Conservation (phyloP, 2,888 invertebrate species). For the Bruchidius siliquastri region DNA sequence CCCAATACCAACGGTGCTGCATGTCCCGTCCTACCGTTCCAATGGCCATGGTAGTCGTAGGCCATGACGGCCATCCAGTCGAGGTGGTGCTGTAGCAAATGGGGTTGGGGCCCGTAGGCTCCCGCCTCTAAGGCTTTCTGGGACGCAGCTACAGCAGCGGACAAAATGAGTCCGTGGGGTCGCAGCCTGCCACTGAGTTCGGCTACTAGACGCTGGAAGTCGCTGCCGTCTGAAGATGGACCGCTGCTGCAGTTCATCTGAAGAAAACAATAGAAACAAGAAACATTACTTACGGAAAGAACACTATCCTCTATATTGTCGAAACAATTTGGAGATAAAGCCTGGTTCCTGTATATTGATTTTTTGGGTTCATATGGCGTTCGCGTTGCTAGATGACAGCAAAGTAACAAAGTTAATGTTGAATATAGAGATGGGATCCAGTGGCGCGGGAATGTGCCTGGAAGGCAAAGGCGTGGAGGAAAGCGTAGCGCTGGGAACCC, state of each 20-base stretch:
- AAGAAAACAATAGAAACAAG: slow-evolving; percentile 7
- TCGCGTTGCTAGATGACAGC: too few relatives aligned
- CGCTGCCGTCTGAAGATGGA: slow-evolving; percentile 60
- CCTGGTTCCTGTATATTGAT: too few relatives aligned
- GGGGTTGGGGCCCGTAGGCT: slow-evolving; percentile 65
- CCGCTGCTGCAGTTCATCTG: slow-evolving; percentile 60
- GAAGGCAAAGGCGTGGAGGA: too few relatives aligned
- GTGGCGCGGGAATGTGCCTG: too few relatives aligned
- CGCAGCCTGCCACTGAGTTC: slow-evolving; percentile 62
- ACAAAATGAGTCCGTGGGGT: slow-evolving; percentile 59
- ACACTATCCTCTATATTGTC: too few relatives aligned
- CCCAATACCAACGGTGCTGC: slow-evolving; percentile 57
- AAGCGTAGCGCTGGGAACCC: too few relatives aligned
- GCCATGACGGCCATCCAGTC: slow-evolving; percentile 81
- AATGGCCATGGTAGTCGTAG: slow-evolving; percentile 75
- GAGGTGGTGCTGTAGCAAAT: slow-evolving; percentile 58
- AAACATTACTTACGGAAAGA: too few relatives aligned
- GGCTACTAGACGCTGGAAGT: slow-evolving; percentile 60
- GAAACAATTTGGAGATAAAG: too few relatives aligned
- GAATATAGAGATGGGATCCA: too few relatives aligned
- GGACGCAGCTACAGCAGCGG: slow-evolving; percentile 68
- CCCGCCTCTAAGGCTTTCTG: slow-evolving; percentile 68
- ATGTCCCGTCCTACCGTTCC: slow-evolving; percentile 70
- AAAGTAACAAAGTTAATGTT: too few relatives aligned
- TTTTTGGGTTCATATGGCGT: too few relatives aligned